phyloP scores from a whole-genome alignment of 2,113 vertebrate genomes.

The Malurus cyaneus region DNA sequence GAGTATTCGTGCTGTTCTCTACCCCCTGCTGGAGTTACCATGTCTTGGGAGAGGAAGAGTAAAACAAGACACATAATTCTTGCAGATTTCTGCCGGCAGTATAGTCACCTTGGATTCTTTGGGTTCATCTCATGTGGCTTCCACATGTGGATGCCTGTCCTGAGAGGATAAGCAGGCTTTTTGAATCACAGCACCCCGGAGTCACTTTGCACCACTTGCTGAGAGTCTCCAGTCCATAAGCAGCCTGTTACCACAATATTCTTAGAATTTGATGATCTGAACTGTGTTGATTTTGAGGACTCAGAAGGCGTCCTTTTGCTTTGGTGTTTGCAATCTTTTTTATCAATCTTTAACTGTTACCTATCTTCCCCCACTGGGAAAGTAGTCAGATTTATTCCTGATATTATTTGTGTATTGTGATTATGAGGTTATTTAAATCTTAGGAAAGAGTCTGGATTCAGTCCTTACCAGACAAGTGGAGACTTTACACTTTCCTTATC shows the following conservation, averaged over 20 bases:
- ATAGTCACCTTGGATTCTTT: accelerated
- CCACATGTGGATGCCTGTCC: neutral
- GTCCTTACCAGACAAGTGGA: neutral
- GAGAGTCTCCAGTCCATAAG: neutral
- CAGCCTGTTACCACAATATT: neutral
- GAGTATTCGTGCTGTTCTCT: neutral
- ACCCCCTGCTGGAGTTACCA: accelerated
- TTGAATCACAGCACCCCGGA: neutral
- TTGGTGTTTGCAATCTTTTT: neutral
- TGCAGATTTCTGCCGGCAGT: neutral
- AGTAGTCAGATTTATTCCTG: neutral
- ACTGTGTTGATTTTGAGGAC: neutral
- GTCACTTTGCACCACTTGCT: neutral
- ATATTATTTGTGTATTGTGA: neutral
- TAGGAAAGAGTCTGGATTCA: neutral
- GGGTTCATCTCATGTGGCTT: neutral
- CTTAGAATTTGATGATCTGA: neutral
- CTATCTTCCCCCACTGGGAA: neutral
- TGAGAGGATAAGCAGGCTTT: neutral
- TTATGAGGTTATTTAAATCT: neutral
- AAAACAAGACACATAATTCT: accelerated
- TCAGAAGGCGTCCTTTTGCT: neutral
- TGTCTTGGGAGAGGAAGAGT: neutral
- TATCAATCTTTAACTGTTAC: neutral
- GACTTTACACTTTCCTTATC: neutral